phyloP scores from a whole-genome alignment of 2,888 invertebrate genomes.

The Heteromyza rotundicornis region DNA sequence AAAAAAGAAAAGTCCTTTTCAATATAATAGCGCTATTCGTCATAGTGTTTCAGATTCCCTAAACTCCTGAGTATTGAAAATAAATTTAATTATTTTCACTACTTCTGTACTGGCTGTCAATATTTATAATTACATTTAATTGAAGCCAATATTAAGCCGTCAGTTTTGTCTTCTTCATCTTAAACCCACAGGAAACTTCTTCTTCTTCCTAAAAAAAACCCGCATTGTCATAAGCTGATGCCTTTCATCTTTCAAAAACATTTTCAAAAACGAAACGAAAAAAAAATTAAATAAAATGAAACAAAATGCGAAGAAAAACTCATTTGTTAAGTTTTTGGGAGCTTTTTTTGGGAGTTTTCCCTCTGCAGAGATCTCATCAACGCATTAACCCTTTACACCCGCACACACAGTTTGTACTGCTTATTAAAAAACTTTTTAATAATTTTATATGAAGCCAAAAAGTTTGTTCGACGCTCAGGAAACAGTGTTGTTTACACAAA shows the following conservation, averaged over 20 bases:
- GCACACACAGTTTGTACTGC: slow-evolving; percentile 42
- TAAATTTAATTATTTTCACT: no score
- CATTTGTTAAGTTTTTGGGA: slow-evolving; percentile 46
- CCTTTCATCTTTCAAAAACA: slow-evolving; percentile 27
- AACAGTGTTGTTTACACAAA: slow-evolving; percentile 50
- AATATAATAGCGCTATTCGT: no score
- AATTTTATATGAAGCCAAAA: slow-evolving; percentile 35
- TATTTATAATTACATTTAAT: no score
- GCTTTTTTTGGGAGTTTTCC: not conserved
- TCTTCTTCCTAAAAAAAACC: not conserved
- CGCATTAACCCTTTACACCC: slow-evolving; percentile 21
- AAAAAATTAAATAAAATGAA: slow-evolving; percentile 29
- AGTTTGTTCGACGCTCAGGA: slow-evolving; percentile 14
- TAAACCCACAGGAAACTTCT: not conserved
- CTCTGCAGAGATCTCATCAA: slow-evolving; percentile 44
- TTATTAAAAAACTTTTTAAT: slow-evolving; percentile 56
- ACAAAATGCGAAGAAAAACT: slow-evolving; percentile 39
- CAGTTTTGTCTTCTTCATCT: not conserved
- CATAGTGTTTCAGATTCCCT: no score
- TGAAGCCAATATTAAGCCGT: not conserved
- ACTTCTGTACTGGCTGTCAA: no score
- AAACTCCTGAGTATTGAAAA: no score
- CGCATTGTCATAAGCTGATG: slow-evolving; percentile 51
- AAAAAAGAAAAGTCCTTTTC: no score
- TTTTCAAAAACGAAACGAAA: slow-evolving; percentile 26